phyloP scores from a whole-genome alignment of 2,113 vertebrate genomes.

The Nesogale talazaci region DNA sequence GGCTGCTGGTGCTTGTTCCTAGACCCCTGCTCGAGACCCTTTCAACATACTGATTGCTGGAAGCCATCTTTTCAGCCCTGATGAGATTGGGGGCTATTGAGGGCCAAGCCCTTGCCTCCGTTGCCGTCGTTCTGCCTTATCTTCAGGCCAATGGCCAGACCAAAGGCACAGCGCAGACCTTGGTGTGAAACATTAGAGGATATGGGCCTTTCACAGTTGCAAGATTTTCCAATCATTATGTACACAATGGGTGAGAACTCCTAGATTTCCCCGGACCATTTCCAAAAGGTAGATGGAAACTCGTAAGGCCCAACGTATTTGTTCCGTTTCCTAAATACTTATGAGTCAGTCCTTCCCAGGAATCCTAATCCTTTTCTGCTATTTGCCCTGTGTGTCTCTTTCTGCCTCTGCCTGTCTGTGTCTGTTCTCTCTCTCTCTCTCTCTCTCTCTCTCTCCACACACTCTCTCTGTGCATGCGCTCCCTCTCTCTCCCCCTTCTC shows the following conservation, averaged over 20 bases:
- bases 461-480: too few relatives aligned
- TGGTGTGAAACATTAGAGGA: neutral
- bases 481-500: neutral
- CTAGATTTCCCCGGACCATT: neutral
- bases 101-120: neutral
- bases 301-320: neutral
- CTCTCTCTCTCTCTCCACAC: neutral
- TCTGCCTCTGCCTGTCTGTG: neutral
- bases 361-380: neutral
- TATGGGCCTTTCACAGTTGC: fast-evolving
- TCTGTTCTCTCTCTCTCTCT: neutral
- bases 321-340: neutral
- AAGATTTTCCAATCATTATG: neutral
- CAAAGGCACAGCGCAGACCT: neutral
- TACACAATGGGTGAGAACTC: neutral
- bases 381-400: neutral
- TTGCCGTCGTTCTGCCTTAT: neutral
- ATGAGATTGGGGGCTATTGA: neutral
- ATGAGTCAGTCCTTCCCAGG: neutral
- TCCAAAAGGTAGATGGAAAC: neutral
- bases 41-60: neutral
- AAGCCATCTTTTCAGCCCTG: neutral
- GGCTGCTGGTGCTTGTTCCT: neutral
- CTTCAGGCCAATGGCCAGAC: fast-evolving
- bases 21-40: neutral